These are phyloP conservation scores for Eupsilia transversa DNA, from an alignment of 2,888 invertebrate species.

Conservation along the genomic window DNA sequence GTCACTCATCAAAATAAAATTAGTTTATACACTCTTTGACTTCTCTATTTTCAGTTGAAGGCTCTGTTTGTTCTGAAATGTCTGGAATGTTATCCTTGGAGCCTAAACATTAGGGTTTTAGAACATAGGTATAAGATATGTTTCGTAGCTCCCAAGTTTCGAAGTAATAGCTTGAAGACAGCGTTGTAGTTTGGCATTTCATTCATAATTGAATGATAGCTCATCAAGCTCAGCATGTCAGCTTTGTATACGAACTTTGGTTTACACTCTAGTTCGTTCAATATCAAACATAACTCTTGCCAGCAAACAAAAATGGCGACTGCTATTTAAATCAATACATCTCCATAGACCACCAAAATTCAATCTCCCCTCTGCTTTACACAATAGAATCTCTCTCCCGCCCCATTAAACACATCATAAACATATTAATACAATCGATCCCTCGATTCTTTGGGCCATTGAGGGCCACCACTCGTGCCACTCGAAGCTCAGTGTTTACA, in stretches of 20 bases:
- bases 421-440: slow-evolving; percentile 58
- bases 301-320: slow-evolving; percentile 2
- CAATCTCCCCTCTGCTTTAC: slow-evolving; percentile 53
- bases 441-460: slow-evolving; percentile 37
- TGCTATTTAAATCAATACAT: slow-evolving; percentile 49
- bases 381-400: slow-evolving; percentile 68
- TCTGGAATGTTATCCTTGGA: neutral
- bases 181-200: neutral
- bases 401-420: slow-evolving; percentile 68
- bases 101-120: neutral
- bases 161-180: neutral
- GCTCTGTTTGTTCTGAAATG: neutral
- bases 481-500: slow-evolving; percentile 59
- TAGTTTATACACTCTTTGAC: neutral
- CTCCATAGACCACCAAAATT: slow-evolving; percentile 24
- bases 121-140: neutral
- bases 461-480: slow-evolving; percentile 28
- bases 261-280: neutral
- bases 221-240: neutral
- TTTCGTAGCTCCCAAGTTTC: neutral
- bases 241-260: neutral
- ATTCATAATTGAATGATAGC: neutral
- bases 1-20: slow-evolving; percentile 25
- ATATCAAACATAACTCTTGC: neutral
- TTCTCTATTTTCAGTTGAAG: neutral